Conservation (phyloP, 2,888 invertebrate species). For the Cantharis lateralis region DNA sequence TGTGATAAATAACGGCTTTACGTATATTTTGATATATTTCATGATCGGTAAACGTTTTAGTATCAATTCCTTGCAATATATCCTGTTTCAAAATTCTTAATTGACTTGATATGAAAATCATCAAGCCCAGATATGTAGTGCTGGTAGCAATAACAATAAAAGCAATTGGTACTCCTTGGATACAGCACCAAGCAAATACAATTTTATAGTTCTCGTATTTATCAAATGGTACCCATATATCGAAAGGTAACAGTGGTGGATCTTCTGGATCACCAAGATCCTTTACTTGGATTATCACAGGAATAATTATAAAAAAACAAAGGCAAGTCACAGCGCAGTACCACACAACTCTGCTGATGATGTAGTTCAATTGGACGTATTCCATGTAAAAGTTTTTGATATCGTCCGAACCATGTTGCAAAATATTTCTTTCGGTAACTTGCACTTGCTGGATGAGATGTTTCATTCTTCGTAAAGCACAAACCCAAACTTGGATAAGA, state of each 20-base stretch:
- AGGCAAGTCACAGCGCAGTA: neutral
- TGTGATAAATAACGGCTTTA: neutral
- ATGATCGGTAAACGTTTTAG: neutral
- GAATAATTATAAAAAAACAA: neutral
- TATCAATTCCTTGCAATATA: constrained; percentile 7
- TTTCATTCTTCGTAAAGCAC: neutral
- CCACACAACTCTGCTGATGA: neutral
- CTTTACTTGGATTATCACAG: neutral
- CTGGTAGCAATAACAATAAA: constrained; percentile 27
- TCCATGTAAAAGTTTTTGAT: neutral
- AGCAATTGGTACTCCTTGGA: constrained; percentile 27
- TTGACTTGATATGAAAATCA: constrained; percentile 33
- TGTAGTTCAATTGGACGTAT: neutral
- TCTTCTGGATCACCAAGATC: neutral
- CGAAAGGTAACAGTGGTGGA: constrained; percentile 2
- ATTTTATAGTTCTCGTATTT: constrained; percentile 28
- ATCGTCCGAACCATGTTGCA: neutral
- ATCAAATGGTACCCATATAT: constrained; percentile 38
- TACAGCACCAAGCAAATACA: constrained; percentile 20
- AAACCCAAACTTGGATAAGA: neutral
- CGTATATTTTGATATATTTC: neutral
- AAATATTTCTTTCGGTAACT: neutral
- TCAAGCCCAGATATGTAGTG: constrained; percentile 30
- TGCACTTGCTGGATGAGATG: neutral
- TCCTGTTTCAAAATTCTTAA: constrained; percentile 30